phyloP scores from a whole-genome alignment of 1,140 invertebrate species.

The Drosophila micromelanica region DNA sequence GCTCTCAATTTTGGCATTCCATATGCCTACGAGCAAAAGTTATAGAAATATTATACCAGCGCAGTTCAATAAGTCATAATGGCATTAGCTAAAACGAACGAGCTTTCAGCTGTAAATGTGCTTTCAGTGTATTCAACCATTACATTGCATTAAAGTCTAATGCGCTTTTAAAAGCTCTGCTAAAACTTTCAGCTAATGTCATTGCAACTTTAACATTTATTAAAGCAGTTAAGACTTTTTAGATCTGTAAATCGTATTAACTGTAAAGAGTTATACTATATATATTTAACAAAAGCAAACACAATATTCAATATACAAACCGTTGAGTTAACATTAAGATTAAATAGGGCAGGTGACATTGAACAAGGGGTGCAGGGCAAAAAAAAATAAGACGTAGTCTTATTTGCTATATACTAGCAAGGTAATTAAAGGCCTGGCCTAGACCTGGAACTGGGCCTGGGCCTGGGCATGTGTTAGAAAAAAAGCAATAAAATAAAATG shows the following conservation, averaged over 20 bases:
- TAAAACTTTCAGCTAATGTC: conserved; percentile 6
- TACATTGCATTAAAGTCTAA: neutral
- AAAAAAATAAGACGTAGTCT: conserved; percentile 46
- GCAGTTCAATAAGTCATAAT: conserved; percentile 17
- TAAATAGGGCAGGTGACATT: conserved; percentile 21
- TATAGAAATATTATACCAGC: conserved; percentile 4
- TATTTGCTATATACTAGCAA: conserved; percentile 41
- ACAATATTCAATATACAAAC: conserved; percentile 37
- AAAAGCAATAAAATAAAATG: conserved; percentile 68
- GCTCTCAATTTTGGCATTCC: conserved; percentile 9
- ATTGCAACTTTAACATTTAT: conserved; percentile 15
- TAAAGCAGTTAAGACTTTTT: conserved; percentile 61
- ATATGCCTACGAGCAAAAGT: neutral
- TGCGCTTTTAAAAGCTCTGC: neutral
- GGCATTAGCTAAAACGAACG: conserved; percentile 1
- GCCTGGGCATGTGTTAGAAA: conserved; percentile 46
- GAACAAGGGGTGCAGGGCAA: conserved; percentile 24
- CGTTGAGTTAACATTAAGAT: conserved; percentile 72
- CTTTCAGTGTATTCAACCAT: neutral
- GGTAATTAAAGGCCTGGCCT: conserved; percentile 60
- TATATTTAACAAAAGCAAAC: conserved; percentile 8
- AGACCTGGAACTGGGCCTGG: conserved; percentile 24
- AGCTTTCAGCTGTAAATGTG: neutral
- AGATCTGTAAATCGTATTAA: conserved; percentile 52
- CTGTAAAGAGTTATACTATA: conserved; percentile 44